Conservation (phyloP, 2,797 vertebrate genomes). For the Mormyrus proboscirostris region DNA sequence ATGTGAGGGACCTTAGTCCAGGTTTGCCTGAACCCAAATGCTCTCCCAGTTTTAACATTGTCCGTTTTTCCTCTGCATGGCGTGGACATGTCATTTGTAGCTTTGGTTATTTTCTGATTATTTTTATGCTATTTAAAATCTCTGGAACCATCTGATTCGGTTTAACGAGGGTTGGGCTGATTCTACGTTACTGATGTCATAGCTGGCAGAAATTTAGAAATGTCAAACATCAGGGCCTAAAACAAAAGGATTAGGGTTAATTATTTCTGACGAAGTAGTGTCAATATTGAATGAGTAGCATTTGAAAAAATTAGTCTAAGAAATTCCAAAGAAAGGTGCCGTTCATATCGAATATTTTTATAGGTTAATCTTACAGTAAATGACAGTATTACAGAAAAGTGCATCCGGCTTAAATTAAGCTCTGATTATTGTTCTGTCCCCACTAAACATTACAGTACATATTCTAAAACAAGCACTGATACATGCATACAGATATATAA, state of each 20-base stretch:
- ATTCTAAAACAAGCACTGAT: not conserved
- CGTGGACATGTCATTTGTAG: not conserved
- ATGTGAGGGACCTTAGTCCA: not conserved
- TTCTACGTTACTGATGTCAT: slow-evolving; percentile 51
- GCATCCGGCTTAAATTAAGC: not conserved
- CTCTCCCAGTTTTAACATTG: not conserved
- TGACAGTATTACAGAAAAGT: not conserved
- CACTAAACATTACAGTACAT: not conserved
- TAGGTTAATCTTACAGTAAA: not conserved
- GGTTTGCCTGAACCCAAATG: not conserved
- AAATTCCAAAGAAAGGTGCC: slow-evolving; percentile 15
- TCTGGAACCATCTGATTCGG: slow-evolving; percentile 41
- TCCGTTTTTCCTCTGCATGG: not conserved
- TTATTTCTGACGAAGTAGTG: slow-evolving; percentile 47
- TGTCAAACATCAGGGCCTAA: slow-evolving; percentile 49
- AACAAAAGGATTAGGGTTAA: slow-evolving; percentile 54
- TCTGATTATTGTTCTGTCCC: not conserved
- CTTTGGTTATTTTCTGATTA: slow-evolving; percentile 34
- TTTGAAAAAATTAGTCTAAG: slow-evolving; percentile 21
- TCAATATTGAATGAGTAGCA: slow-evolving; percentile 40
- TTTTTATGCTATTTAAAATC: slow-evolving; percentile 50
- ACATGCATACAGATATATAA: not conserved
- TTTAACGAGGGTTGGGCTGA: slow-evolving; percentile 41
- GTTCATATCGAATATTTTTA: slow-evolving; percentile 19
- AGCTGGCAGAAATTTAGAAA: slow-evolving; percentile 56